Evolutionary conservation across 2,113 vertebrate species (phyloP).

Genomic region (Mus spicilegus): DNA sequence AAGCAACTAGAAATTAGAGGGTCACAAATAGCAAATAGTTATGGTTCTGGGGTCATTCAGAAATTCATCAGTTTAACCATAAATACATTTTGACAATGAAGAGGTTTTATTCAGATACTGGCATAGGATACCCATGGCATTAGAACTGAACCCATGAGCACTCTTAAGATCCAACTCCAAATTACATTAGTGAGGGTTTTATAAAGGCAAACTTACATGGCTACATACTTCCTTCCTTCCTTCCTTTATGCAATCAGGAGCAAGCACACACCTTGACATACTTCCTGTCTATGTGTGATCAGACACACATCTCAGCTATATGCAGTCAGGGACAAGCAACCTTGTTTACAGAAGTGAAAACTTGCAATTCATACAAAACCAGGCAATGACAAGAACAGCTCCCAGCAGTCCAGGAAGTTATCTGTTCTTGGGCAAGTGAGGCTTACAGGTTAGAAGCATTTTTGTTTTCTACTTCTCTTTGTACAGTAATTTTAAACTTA

Average conservation of each 20-base stretch:
- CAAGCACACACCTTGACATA: neutral
- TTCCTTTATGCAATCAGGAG: neutral
- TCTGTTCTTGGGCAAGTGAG: neutral
- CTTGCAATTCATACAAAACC: neutral
- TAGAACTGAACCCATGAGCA: no score
- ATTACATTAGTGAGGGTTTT: neutral
- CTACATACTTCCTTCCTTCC: neutral
- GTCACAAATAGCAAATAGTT: neutral
- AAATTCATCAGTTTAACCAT: neutral
- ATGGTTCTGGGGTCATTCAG: neutral
- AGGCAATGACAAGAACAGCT: neutral
- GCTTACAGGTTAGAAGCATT: neutral
- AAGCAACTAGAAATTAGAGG: constrained; percentile 49
- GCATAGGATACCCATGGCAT: neutral
- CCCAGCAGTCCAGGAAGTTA: neutral
- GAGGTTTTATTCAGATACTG: neutral
- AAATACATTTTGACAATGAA: neutral
- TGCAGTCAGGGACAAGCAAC: neutral
- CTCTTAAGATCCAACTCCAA: neutral
- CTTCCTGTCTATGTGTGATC: neutral
- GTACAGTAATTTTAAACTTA: neutral
- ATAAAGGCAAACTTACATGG: neutral
- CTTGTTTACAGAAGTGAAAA: neutral
- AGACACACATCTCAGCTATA: neutral
- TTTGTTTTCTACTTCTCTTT: neutral